Base-by-base conservation (phyloP, 2,797 vertebrate species). In the Delichon dasypus region DNA sequence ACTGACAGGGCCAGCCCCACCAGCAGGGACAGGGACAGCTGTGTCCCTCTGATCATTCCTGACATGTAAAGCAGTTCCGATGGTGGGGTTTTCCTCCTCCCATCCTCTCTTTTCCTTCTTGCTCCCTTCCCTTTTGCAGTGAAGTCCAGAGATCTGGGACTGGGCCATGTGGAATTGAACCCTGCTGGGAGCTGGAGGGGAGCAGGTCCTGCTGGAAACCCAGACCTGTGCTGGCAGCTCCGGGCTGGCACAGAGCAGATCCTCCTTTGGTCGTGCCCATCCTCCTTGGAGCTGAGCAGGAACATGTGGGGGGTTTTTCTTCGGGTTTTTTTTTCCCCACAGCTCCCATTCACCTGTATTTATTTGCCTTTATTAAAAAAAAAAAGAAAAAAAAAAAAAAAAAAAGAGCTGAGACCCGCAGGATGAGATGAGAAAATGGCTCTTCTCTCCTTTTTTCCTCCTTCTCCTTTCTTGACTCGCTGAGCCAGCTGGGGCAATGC, bases 401-500 rank as follows among this genome's bases (percentile, higher is more conserved):
- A 19, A 58, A 86, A 60, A 38, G 5, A 85, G 38, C 81, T 17
- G 53, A 48, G 57, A 18, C 58, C 68, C 91, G 17, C 53, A 45
- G 68, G 89, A 54, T 25, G 76, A 86, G 89, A 54, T 25, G 76
- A 86, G 85, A 86, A 89, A 82, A 90, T 85, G 73, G 79, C 73
- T 94, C 62, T 78, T 48, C 54, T 92, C 32, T 72, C 66, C 73
- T 58, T 58, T 77, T 68, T 51, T 12, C 50, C 81, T 85, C 54
- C 82, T 89, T 78, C 85, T 77, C 55, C 62, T 79, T 88, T 34
- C 76, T 60, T 45, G 25, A 62, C 90, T 87, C 30, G 26, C 86
- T 45, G 85, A 95, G 86, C 90, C 97, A 96, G 97, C 96, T 77
- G 72, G 93, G 96, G 97, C 98, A 97, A 97, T 97, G 98, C 98